Evolutionary conservation across 2,797 vertebrate genomes (phyloP).

Genomic region (Gorsachius magnificus): DNA sequence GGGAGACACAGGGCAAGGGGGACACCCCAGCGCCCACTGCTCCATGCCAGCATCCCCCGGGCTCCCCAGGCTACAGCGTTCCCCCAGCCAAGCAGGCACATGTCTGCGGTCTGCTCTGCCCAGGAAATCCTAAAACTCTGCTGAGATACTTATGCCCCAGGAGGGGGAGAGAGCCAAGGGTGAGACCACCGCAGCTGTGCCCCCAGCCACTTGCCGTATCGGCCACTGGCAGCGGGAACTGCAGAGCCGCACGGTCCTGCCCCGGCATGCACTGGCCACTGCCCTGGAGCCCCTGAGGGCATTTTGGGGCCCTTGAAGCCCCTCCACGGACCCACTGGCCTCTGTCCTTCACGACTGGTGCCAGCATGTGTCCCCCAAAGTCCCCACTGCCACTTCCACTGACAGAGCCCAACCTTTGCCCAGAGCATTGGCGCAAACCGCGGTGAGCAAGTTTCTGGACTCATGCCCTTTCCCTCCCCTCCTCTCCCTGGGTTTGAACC

Average conservation of each 20-base stretch:
- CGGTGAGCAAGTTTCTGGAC: background rate
- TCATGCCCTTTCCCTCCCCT: background rate
- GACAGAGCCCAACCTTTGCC: background rate
- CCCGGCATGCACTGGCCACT: fast-evolving
- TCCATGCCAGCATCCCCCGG: fast-evolving
- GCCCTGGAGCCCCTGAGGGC: fast-evolving
- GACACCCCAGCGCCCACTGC: background rate
- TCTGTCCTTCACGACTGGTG: background rate
- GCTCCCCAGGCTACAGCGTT: background rate
- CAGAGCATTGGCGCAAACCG: fast-evolving
- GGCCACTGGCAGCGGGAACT: fast-evolving
- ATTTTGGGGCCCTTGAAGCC: background rate
- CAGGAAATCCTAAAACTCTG: background rate
- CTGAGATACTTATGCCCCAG: background rate
- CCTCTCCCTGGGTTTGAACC: background rate
- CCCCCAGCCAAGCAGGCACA: background rate
- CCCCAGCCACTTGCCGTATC: fast-evolving
- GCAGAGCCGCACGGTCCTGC: fast-evolving
- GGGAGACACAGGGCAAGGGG: background rate
- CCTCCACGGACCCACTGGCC: fast-evolving
- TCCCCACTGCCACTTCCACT: background rate
- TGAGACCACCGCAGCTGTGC: fast-evolving
- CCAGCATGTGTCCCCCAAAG: background rate
- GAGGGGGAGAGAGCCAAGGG: background rate
- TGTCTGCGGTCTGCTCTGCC: background rate